Conservation (phyloP, 2,113 vertebrate genomes). For the Picathartes gymnocephalus region DNA sequence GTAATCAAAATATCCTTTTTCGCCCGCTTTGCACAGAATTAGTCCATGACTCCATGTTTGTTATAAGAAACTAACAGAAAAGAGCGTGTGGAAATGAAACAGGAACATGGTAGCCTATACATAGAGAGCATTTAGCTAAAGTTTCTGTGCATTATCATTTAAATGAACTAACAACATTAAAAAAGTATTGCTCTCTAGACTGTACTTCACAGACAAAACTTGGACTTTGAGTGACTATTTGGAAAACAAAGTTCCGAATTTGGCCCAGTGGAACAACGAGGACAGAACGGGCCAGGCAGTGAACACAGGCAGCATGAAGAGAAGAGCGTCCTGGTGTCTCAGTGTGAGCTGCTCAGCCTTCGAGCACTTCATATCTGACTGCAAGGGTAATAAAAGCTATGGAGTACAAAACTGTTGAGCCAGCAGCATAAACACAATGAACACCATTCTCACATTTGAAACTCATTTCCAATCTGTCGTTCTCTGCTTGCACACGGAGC, state of each 20-base stretch:
- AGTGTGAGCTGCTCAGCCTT: background rate
- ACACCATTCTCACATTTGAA: constrained; percentile 68
- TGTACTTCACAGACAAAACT: background rate
- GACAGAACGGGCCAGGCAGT: background rate
- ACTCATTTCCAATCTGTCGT: constrained; percentile 79
- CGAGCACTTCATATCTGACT: background rate
- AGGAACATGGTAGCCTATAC: background rate
- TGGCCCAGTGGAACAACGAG: background rate
- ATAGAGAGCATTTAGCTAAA: background rate
- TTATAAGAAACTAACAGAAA: background rate
- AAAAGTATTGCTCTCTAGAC: background rate
- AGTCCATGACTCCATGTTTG: background rate
- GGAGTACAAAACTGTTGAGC: background rate
- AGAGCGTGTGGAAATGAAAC: background rate
- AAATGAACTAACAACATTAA: background rate
- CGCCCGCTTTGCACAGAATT: background rate
- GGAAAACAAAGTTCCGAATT: background rate
- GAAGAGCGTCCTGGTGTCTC: background rate
- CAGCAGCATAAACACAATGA: background rate
- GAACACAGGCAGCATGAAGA: background rate
- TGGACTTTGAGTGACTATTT: background rate
- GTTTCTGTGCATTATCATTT: background rate
- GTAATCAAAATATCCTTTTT: background rate
- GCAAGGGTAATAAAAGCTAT: background rate
- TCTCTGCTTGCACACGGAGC: constrained; percentile 80